phyloP scores from a whole-genome alignment of 2,888 invertebrate genomes.

The Cataglyphis rosenhaueri region DNA sequence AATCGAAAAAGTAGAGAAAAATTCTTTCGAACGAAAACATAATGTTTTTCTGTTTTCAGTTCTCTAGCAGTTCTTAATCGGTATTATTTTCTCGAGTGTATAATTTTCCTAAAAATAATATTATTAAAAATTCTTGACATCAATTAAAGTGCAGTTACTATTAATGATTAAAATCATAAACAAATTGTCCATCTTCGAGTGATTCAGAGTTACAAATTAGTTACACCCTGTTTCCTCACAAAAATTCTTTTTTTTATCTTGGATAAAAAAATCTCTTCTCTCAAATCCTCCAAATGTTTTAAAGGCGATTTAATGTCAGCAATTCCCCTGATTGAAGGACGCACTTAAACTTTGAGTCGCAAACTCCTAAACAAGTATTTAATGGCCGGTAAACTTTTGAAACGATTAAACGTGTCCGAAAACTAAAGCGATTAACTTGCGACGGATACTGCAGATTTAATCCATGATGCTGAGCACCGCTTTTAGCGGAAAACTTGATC shows the following conservation, averaged over 20 bases:
- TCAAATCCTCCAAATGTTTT: slow-evolving; percentile 22
- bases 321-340: slow-evolving; percentile 42
- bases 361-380: slow-evolving; percentile 50
- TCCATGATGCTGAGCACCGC: slow-evolving; percentile 8
- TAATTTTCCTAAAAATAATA: background rate
- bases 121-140: background rate
- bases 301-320: slow-evolving; percentile 13
- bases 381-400: slow-evolving; percentile 42
- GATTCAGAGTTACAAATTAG: background rate
- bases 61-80: background rate
- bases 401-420: slow-evolving; percentile 42
- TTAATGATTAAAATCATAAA: background rate
- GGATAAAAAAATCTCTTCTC: background rate
- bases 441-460: slow-evolving; percentile 41
- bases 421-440: slow-evolving; percentile 44
- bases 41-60: background rate
- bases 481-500: slow-evolving; percentile 25
- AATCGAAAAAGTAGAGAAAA: background rate
- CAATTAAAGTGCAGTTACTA: background rate
- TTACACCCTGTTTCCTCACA: too few species aligned
- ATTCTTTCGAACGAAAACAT: background rate
- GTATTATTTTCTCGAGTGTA: background rate
- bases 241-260: background rate
- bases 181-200: background rate
- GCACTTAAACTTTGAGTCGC: slow-evolving; percentile 33